Evolutionary conservation across 2,113 vertebrate genomes (phyloP).

Genomic region (Otocyon megalotis): DNA sequence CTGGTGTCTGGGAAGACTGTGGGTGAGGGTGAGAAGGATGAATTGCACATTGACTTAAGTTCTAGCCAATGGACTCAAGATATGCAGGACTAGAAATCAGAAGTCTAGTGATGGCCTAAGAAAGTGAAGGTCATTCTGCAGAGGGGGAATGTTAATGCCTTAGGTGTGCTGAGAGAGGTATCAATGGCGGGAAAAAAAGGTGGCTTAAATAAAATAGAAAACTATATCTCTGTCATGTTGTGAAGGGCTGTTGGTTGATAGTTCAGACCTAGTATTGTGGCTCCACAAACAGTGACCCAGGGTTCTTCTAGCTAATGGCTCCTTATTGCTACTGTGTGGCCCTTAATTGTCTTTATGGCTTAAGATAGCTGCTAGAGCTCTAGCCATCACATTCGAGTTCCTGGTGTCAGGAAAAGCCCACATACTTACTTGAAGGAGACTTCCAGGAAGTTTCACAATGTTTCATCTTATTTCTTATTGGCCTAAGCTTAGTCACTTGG

Average conservation of each 20-base stretch:
- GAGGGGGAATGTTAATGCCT: neutral
- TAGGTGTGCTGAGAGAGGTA: neutral
- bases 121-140: neutral
- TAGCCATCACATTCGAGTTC: neutral
- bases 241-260: neutral
- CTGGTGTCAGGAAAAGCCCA: neutral
- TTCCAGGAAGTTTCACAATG: neutral
- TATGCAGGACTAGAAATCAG: neutral
- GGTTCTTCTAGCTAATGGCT: neutral
- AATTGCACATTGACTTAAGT: neutral
- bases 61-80: neutral
- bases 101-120: neutral
- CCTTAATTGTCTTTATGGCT: neutral
- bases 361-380: neutral
- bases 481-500: neutral
- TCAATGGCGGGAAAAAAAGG: neutral
- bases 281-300: neutral
- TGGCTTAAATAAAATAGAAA: neutral
- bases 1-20: neutral
- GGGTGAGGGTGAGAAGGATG: neutral
- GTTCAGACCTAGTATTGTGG: neutral
- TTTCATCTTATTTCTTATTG: neutral
- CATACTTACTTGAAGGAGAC: neutral
- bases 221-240: neutral
- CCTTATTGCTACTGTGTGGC: neutral